Evolutionary conservation across 1,140 invertebrate species (phyloP), one percentile per base, ranked within the genome.

Genomic region (Venustaconcha ellipsiformis): DNA sequence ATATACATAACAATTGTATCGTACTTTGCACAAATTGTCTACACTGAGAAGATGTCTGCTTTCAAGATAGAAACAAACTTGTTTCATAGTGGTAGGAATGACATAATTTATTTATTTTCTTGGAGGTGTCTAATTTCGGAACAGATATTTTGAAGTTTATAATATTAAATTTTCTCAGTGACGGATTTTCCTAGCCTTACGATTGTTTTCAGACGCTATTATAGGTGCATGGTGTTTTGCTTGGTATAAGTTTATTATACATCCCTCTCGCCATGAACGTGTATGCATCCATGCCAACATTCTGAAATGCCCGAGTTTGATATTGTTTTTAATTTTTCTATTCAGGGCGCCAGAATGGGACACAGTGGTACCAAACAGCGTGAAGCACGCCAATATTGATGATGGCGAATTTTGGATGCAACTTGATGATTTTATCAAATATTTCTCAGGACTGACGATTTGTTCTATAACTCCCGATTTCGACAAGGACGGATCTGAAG

Each of bases 331-430:
- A 11, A 18, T 70, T 15, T n/a, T 67, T 57, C 70, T 64, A 72
- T 70, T 12, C 68, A 86, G 85, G 80, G 83, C 81, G 60, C 1
- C 23, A 4, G 83, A 86, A 58, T 84, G 82, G 83, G 15, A 58
- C 6, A 67, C 37, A 2, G 65, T 81, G 23, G 59, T 74, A 6
- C 26, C 70, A 11, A 63, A 66, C 18, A 20, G 70, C 8, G 67
- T 83, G 12, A 14, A 69, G 0, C 23, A 69, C 1, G 76, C 80
- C 0, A 81, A 82, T n/a, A 83, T 79, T 48, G 84, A 86, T 70
- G 83, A 86, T 58, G 86, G 84, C 0, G 84, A 88, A 73, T 88
- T 88, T 72, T 88, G 82, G 73, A 83, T 88, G 58, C 69, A 65
- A 14, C 70, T 88, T 6, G 30, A 75, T 12, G 78, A 86, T 60